Evolutionary conservation across 2,797 vertebrate species (phyloP), one percentile per base, ranked within the genome.

Genomic region (Microchirus variegatus): DNA sequence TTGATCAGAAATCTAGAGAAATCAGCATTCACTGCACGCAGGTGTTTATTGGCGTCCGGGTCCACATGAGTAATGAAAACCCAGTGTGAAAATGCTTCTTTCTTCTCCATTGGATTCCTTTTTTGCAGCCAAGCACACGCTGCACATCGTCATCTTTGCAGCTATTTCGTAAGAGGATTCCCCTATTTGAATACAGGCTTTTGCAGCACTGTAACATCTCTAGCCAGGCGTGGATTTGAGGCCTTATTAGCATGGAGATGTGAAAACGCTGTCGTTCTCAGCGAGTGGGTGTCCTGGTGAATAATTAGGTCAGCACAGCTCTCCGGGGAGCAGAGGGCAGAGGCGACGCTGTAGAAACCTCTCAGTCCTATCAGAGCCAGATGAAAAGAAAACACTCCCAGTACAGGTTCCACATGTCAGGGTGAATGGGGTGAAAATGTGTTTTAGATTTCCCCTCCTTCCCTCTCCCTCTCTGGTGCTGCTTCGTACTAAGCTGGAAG

Each of bases 371-470:
- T 82, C 81, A 62, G 76, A 86, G 73, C 53, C 76, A 89, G 87
- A 92, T 91, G 83, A 90, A 91, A 90, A 90, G 87, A 89, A 90
- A 91, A 91, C 82, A 91, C 19, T 63, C 47, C 46, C 47, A 43
- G 61, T 83, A 67, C 84, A 83, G 77, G 84, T 86, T 89, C 84
- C 89, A 91, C 84, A 88, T 89, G 89, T 90, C 67, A 35, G 70
- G 79, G 77, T 35, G 52, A 84, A 73, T n/a, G n/a, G 78, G 86
- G 77, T 82, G 77, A 75, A 89, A 88, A 90, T 91, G 87, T 92
- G 90, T 82, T 91, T 91, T 72, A 35, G 64, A 89, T 90, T 88
- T 87, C 7, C 54, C 69, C 48, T 56, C 55, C 59, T 75, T 74
- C 79, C 59, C 76, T 67, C 56, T 78, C 46, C 46, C 58, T 75